A percentile compares a stretch with the other conserved stretches of the same genome.
These are phyloP conservation scores for Rhegmatorhina hoffmannsi DNA, from an alignment of 2,113 vertebrate genomes.

Conservation along the genomic window DNA sequence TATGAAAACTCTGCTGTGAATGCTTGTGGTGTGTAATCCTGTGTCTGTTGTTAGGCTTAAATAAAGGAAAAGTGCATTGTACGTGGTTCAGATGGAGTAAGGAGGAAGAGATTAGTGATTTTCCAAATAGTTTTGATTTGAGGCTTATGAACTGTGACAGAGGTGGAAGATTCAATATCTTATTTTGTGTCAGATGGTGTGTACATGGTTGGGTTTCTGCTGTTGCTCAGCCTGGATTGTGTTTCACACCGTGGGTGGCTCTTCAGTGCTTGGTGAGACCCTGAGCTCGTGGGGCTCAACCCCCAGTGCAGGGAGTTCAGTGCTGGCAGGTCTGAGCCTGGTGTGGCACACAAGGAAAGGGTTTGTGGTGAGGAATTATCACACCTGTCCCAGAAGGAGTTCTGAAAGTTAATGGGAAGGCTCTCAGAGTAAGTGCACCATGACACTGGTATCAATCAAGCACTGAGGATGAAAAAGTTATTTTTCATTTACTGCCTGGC, in stretches of 20 bases:
- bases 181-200: background rate
- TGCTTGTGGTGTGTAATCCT: background rate
- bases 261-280: background rate
- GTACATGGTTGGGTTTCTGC: background rate
- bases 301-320: background rate
- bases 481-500: background rate
- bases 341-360: background rate
- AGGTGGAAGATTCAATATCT: background rate
- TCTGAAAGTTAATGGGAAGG: background rate
- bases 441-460: fast-evolving
- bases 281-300: background rate
- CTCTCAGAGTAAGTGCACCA: fast-evolving
- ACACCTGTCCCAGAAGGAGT: background rate
- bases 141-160: background rate
- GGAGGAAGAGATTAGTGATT: background rate
- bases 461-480: background rate
- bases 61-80: background rate
- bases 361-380: background rate
- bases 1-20: background rate
- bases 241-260: fast-evolving
- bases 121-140: background rate
- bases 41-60: background rate
- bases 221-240: background rate
- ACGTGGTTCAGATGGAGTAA: background rate
- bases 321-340: background rate